A percentile compares a stretch with the other conserved stretches of the same genome.
Evolutionary conservation across 2,888 invertebrate genomes (phyloP).

Genomic region (Pristionchus mayeri): DNA sequence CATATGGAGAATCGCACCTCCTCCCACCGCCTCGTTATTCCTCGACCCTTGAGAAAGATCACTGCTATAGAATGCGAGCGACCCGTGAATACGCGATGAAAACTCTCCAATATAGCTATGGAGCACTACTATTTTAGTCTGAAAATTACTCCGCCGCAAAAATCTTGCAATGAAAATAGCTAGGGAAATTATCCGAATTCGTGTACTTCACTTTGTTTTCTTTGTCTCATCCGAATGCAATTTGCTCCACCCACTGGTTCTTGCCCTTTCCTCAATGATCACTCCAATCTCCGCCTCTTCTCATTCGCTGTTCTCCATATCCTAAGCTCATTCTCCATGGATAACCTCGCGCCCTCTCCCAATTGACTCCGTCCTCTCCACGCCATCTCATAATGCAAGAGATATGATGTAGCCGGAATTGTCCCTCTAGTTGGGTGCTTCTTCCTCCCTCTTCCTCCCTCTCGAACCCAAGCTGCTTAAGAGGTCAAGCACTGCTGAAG

Average conservation of each 20-base stretch:
- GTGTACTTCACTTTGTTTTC: no score
- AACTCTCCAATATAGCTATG: not conserved
- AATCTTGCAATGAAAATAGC: not conserved
- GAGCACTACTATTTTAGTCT: not conserved
- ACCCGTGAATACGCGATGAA: not conserved
- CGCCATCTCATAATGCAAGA: not conserved
- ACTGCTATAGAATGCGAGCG: no score
- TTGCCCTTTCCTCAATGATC: no score
- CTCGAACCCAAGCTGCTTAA: not conserved
- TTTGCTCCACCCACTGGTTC: no score
- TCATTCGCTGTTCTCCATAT: no score
- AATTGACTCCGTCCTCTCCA: not conserved
- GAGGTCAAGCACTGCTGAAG: not conserved
- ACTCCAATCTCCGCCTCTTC: not conserved
- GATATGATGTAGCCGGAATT: constrained; percentile 24
- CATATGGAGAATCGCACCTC: constrained; percentile 24
- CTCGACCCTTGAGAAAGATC: no score
- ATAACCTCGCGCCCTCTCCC: not conserved
- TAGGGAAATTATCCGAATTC: no score
- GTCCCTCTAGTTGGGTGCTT: no score
- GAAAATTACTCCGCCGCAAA: no score
- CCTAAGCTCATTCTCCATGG: not conserved
- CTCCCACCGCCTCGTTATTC: not conserved
- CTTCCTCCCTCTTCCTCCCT: not conserved
- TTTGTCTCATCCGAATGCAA: no score